Evolutionary conservation across 2,797 vertebrate species (phyloP).

Genomic region (Fratercula arctica): DNA sequence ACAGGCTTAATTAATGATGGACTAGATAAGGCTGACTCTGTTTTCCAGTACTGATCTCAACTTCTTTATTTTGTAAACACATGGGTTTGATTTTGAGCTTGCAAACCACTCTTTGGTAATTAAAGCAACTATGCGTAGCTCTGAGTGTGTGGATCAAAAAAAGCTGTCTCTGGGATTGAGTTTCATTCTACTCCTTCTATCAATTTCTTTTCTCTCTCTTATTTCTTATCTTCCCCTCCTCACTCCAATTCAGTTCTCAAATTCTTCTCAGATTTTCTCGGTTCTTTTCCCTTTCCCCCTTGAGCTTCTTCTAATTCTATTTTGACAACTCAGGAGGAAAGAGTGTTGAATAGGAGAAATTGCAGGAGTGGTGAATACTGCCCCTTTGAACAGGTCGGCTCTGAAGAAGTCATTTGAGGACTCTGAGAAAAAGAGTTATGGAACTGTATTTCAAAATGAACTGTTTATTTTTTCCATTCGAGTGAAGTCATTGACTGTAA

Average conservation of each 20-base stretch:
- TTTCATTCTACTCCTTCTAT: neutral
- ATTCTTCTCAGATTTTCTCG: neutral
- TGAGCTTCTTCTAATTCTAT: neutral
- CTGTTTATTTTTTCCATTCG: neutral
- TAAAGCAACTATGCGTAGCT: neutral
- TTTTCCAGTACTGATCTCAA: neutral
- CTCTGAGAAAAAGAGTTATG: neutral
- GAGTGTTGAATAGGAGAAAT: neutral
- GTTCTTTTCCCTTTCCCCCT: neutral
- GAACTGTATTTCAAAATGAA: neutral
- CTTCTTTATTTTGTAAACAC: neutral
- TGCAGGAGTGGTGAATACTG: neutral
- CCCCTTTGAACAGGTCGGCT: neutral
- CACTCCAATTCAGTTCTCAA: neutral
- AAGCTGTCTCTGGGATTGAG: neutral
- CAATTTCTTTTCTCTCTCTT: neutral
- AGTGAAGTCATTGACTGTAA: neutral
- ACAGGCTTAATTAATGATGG: neutral
- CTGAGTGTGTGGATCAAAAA: neutral
- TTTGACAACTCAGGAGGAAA: neutral
- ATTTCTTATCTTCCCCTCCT: neutral
- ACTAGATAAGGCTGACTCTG: neutral
- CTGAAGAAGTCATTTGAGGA: neutral
- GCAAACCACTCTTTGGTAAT: neutral
- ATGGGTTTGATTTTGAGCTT: neutral